phyloP scores from a whole-genome alignment of 2,797 vertebrate species.

The Gymnodraco acuticeps region DNA sequence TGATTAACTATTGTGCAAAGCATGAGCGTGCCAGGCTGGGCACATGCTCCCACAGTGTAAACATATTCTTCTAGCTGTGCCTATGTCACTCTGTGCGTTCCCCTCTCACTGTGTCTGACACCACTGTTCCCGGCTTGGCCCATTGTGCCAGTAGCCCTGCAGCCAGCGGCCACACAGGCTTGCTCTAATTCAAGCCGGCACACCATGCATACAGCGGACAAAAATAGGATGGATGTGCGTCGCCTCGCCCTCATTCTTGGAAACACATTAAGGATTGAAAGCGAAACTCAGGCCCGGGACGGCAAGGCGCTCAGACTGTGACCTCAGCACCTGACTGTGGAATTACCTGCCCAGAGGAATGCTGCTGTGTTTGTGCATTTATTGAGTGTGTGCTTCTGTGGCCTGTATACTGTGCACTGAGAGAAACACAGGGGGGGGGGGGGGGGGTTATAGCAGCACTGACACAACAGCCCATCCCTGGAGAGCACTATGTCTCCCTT shows the following conservation, averaged over 20 bases:
- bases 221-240: constrained; percentile 72
- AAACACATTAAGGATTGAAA: constrained; percentile 59
- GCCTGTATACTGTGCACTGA: constrained; percentile 38
- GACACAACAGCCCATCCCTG: constrained; percentile 71
- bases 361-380: constrained; percentile 39
- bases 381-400: constrained; percentile 21
- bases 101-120: constrained; percentile 63
- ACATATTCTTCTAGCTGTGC: constrained; percentile 78
- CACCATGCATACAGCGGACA: constrained; percentile 71
- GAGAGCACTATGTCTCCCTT: constrained; percentile 56
- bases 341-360: constrained; percentile 55
- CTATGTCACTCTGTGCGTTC: constrained; percentile 69
- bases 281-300: constrained; percentile 23
- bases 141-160: constrained; percentile 71
- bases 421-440: constrained; percentile 12
- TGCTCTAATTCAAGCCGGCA: constrained; percentile 79
- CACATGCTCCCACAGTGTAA: constrained; percentile 60
- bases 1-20: constrained; percentile 67
- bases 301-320: constrained; percentile 10
- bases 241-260: constrained; percentile 31
- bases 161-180: constrained; percentile 70
- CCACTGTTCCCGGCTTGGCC: constrained; percentile 57
- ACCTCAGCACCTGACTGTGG: constrained; percentile 51
- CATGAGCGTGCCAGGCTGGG: constrained; percentile 54
- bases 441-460: constrained; percentile 58